Percentiles rank a stretch among this genome's conserved stretches.
These are phyloP conservation scores for Lacerta viridis DNA, from an alignment of 2,797 vertebrate genomes.

Conservation along the genomic window DNA sequence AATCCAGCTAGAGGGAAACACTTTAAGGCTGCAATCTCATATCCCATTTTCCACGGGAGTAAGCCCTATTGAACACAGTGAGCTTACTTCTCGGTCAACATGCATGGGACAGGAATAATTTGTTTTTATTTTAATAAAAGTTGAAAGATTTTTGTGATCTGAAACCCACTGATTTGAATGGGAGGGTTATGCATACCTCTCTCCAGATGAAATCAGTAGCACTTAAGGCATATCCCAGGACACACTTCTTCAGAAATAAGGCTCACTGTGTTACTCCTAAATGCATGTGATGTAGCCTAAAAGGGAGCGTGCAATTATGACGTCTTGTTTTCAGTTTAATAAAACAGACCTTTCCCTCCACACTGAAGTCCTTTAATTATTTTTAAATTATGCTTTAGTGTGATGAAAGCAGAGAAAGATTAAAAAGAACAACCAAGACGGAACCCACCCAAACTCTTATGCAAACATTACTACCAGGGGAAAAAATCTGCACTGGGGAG, in stretches of 20 bases:
- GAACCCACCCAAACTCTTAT: conserved; percentile 65
- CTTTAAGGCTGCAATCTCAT: background rate
- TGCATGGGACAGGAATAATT: no score
- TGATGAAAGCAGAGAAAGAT: conserved; percentile 69
- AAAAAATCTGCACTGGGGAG: conserved; percentile 17
- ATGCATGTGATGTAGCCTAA: background rate
- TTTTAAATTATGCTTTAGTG: conserved; percentile 63
- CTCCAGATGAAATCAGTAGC: background rate
- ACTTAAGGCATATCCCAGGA: background rate
- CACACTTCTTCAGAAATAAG: background rate
- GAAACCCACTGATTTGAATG: background rate
- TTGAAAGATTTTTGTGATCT: no score
- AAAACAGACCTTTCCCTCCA: conserved; percentile 19
- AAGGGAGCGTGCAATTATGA: background rate
- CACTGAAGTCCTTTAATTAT: conserved; percentile 51
- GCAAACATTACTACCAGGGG: conserved; percentile 60
- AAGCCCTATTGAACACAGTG: background rate
- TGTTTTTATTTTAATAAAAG: no score
- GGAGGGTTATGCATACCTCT: background rate
- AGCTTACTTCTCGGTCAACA: background rate
- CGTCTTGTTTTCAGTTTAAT: background rate
- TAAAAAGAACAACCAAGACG: conserved; percentile 56
- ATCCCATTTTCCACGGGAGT: background rate
- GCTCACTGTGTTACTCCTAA: background rate
- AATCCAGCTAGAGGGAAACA: background rate